Percentiles rank a stretch among this genome's conserved stretches.
These are phyloP conservation scores for Centropus bengalensis DNA, from an alignment of 2,113 vertebrate genomes.

Conservation along the genomic window DNA sequence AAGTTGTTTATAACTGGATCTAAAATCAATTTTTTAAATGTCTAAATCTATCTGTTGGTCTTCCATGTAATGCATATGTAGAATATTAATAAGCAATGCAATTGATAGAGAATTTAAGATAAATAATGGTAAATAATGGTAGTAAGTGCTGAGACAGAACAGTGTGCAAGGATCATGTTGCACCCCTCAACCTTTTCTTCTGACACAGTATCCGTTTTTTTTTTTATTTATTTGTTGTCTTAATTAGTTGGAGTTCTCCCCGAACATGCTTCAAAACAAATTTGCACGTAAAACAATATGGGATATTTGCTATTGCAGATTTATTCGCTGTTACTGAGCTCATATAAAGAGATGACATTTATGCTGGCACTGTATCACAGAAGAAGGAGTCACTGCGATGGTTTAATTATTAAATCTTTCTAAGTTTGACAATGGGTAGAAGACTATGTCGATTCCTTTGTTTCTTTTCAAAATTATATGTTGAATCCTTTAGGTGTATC, in stretches of 20 bases:
- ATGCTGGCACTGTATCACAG: neutral
- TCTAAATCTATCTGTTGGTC: neutral
- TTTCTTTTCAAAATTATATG: neutral
- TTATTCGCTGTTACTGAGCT: neutral
- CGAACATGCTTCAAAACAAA: neutral
- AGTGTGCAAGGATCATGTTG: no score
- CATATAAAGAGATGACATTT: neutral
- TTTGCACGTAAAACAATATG: neutral
- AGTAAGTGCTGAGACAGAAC: neutral
- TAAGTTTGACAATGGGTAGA: neutral
- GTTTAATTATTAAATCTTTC: neutral
- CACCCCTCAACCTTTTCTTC: neutral
- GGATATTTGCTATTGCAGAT: neutral
- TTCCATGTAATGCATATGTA: neutral
- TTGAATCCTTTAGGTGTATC: neutral
- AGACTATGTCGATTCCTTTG: neutral
- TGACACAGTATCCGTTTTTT: neutral
- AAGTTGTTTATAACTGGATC: neutral
- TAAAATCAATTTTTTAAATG: neutral
- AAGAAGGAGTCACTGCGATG: neutral
- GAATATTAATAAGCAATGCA: neutral
- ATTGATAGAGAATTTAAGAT: neutral
- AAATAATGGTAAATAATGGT: no score
- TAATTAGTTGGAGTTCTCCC: neutral
- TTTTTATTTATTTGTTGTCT: neutral